A percentile compares a stretch with the other conserved stretches of the same genome.
These are phyloP conservation scores for Acleris literana DNA, from an alignment of 2,888 invertebrate genomes.

Conservation along the genomic window DNA sequence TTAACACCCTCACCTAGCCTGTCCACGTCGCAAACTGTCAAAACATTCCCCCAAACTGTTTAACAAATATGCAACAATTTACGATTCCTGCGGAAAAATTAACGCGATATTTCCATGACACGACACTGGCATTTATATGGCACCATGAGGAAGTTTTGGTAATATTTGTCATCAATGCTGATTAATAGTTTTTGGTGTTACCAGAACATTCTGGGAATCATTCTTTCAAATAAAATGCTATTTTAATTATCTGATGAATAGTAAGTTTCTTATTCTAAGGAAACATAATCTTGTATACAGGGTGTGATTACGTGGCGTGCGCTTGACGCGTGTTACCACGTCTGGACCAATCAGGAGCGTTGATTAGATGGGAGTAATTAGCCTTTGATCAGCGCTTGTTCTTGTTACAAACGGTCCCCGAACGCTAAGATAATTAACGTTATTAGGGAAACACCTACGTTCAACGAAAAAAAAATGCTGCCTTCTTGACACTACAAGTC, in stretches of 20 bases:
- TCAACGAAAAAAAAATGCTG: background rate
- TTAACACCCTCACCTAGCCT: slow-evolving; percentile 72
- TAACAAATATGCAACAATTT: slow-evolving; percentile 54
- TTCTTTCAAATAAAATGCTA: too few species aligned
- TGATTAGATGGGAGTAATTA: slow-evolving; percentile 76
- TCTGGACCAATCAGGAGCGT: slow-evolving; percentile 69
- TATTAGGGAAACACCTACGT: slow-evolving; percentile 41
- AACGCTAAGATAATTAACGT: slow-evolving; percentile 54
- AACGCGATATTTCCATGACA: slow-evolving; percentile 17
- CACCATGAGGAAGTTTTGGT: background rate
- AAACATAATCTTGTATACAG: background rate
- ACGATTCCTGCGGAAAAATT: slow-evolving; percentile 17
- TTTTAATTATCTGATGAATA: too few species aligned
- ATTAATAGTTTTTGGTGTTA: too few species aligned
- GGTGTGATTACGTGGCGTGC: slow-evolving; percentile 32
- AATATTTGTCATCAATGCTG: background rate
- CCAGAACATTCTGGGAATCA: too few species aligned
- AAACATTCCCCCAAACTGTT: slow-evolving; percentile 70
- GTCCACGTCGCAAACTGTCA: slow-evolving; percentile 70
- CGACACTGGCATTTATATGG: slow-evolving; percentile 1
- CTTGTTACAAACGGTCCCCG: slow-evolving; percentile 66
- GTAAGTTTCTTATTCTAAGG: too few species aligned
- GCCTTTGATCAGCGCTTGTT: slow-evolving; percentile 75
- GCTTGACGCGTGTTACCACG: slow-evolving; percentile 65
- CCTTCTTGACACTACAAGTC: too few species aligned